Percentiles rank a stretch among this genome's conserved stretches.
These are phyloP conservation scores for Micropoecilia bifurca DNA, from an alignment of 2,797 vertebrate species.

Conservation along the genomic window DNA sequence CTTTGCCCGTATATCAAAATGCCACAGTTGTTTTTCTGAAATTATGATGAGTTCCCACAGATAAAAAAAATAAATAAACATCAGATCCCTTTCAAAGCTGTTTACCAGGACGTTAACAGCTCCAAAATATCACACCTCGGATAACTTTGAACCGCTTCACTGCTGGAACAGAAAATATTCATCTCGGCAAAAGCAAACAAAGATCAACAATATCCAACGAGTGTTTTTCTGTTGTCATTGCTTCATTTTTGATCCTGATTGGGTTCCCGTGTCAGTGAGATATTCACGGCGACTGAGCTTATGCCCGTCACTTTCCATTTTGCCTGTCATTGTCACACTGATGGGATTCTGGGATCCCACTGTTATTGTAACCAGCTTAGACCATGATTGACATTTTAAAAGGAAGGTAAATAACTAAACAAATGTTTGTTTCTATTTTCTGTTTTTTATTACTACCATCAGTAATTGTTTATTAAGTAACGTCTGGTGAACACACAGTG, in stretches of 20 bases:
- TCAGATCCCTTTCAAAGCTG: constrained; percentile 56
- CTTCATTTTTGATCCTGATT: constrained; percentile 35
- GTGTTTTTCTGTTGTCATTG: constrained; percentile 28
- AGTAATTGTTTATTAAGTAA: not conserved
- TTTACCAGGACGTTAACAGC: constrained; percentile 50
- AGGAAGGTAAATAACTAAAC: not conserved
- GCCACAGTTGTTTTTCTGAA: constrained; percentile 44
- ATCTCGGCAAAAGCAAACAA: constrained; percentile 31
- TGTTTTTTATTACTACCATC: not conserved
- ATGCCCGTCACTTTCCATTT: constrained; percentile 26
- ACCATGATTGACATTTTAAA: not conserved
- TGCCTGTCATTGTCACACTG: constrained; percentile 10
- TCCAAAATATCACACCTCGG: constrained; percentile 37
- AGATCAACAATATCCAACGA: constrained; percentile 33
- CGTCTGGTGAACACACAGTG: not conserved
- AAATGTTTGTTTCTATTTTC: not conserved
- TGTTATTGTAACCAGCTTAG: constrained; percentile 10
- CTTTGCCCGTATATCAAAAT: constrained; percentile 37
- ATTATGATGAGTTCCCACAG: constrained; percentile 42
- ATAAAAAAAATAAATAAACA: constrained; percentile 27
- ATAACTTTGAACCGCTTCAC: constrained; percentile 31
- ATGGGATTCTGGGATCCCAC: not conserved
- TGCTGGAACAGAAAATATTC: constrained; percentile 34
- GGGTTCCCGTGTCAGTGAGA: constrained; percentile 32
- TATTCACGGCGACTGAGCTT: constrained; percentile 21